phyloP scores from a whole-genome alignment of 2,888 invertebrate genomes.

The Torymus tubicola region DNA sequence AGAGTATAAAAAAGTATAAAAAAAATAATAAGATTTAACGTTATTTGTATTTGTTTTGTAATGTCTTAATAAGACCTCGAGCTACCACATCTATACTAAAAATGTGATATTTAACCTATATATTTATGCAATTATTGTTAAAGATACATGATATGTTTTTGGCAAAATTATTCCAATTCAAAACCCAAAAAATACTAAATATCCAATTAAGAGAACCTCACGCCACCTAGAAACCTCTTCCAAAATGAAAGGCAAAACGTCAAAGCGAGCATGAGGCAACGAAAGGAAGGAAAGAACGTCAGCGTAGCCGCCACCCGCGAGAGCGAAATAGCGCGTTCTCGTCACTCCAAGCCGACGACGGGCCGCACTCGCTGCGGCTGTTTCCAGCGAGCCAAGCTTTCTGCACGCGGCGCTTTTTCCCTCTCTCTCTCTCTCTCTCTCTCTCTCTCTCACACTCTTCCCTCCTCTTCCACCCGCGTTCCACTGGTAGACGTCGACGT shows the following conservation, averaged over 20 bases:
- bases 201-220: too few relatives aligned
- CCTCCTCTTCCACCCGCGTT: conserved; percentile 37
- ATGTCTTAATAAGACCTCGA: too few relatives aligned
- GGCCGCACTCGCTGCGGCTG: conserved; percentile 17
- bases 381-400: conserved; percentile 50
- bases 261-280: conserved; percentile 31
- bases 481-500: conserved; percentile 50
- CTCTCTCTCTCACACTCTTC: conserved; percentile 44
- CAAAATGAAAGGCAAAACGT: not conserved
- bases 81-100: too few relatives aligned
- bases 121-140: too few relatives aligned
- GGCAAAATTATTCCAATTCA: too few relatives aligned
- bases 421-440: conserved; percentile 42
- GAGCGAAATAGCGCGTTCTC: conserved; percentile 65
- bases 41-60: too few relatives aligned
- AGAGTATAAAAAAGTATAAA: too few relatives aligned
- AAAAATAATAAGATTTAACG: too few relatives aligned
- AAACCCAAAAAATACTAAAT: too few relatives aligned
- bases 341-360: conserved; percentile 63
- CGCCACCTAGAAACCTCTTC: too few relatives aligned
- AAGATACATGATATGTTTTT: too few relatives aligned
- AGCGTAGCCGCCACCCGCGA: conserved; percentile 16
- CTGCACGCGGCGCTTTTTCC: conserved; percentile 46
- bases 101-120: too few relatives aligned
- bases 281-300: not conserved